A percentile compares a stretch with the other conserved stretches of the same genome.
phyloP scores from a whole-genome alignment of 2,797 vertebrate species.

The Eulemur albifrons region DNA sequence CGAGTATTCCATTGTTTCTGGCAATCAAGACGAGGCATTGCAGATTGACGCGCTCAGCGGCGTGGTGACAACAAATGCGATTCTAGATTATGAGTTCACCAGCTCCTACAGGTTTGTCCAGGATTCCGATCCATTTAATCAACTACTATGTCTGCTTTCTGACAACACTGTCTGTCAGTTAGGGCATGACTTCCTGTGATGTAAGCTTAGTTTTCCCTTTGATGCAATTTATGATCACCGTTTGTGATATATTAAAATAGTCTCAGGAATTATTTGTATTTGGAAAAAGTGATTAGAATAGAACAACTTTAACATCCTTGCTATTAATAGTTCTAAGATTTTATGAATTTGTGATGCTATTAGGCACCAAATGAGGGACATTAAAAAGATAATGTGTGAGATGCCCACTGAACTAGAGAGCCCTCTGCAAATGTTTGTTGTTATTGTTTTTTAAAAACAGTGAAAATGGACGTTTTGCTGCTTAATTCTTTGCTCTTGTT shows the following conservation, averaged over 20 bases:
- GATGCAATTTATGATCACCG: neutral
- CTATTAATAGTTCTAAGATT: neutral
- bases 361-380: neutral
- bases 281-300: neutral
- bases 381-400: neutral
- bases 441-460: neutral
- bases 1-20: conserved; percentile 91
- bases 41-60: conserved; percentile 88
- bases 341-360: neutral
- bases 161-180: neutral
- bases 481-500: neutral
- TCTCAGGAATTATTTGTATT: neutral
- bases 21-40: conserved; percentile 90
- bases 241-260: neutral
- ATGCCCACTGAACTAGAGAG: neutral
- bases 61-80: conserved; percentile 87
- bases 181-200: neutral
- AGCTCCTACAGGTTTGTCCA: conserved; percentile 90
- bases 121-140: fast-evolving
- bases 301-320: neutral
- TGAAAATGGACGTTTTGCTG: neutral
- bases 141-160: neutral
- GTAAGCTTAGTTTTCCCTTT: neutral
- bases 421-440: neutral
- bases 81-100: conserved; percentile 90